Evolutionary conservation across 2,888 invertebrate species (phyloP), one percentile per base, ranked within the genome.

Genomic region (Heliconius hortense): DNA sequence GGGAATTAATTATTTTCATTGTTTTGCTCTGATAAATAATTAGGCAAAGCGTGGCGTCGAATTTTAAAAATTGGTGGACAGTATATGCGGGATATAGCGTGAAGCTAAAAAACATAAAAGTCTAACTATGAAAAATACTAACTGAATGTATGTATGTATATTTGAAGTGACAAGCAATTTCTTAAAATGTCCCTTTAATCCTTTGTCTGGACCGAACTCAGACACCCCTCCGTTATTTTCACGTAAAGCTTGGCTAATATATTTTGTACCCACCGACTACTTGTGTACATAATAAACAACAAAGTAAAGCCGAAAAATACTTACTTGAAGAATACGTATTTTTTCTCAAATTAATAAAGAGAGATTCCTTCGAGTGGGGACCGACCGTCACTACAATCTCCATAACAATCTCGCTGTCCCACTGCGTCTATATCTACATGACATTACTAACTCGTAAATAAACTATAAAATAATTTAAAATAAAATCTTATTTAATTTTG

Each of bases 181-280:
- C 53, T n/a, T 21, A 48, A 69, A 69, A 53, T 4, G 53, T 35
- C 56, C 31, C 35, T 69, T 69, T 69, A 69, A 69, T 69, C 69
- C 69, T n/a, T 53, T 56, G 69, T 69, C 69, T 69, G 69, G 69
- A 69, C 56, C 69, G 56, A 56, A 31, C 53, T 13, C 69, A 69
- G 69, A 69, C 68, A 53, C 31, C 56, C 56, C 68, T 31, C 31
- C 31, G 15, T 56, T 69, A 69, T 56, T 69, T 69, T 69, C 56
- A 56, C 69, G 69, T 69, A 35, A 69, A 69, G 31, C 69, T 69
- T n/a, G 24, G 56, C 53, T 56, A 15, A 69, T 31, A 31, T 31
- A 56, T 56, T 31, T 39, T 24, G 39, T 66, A 66, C 15, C 39
- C 39, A 66, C 69, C 53, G 31, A 69, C 15, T n/a, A 31, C 53